phyloP scores from a whole-genome alignment of 1,140 invertebrate genomes.

The Heliconius nattereri region DNA sequence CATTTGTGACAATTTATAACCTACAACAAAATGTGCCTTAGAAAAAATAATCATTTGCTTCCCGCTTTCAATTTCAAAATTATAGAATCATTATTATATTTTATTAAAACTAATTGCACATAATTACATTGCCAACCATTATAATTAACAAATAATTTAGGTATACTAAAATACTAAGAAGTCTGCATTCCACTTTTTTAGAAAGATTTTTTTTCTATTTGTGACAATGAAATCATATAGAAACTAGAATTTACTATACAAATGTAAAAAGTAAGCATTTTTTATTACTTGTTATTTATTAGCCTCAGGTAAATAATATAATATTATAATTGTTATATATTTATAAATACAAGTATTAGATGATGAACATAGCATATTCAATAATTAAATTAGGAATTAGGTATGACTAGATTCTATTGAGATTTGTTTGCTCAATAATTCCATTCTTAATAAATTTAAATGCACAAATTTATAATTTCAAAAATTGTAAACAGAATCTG shows the following conservation, averaged over 20 bases:
- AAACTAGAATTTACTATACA: neutral
- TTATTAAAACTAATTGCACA: neutral
- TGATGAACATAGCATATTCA: neutral
- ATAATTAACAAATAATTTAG: no score
- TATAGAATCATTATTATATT: neutral
- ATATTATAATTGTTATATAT: neutral
- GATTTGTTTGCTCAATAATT: neutral
- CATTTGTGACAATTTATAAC: neutral
- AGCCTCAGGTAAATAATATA: neutral
- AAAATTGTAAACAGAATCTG: neutral
- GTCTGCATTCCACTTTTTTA: no score
- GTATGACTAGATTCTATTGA: neutral
- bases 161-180: no score
- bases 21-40: neutral
- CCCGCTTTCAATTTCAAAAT: neutral
- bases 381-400: no score
- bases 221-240: no score
- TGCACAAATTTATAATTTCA: neutral
- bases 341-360: neutral
- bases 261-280: neutral
- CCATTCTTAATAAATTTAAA: neutral
- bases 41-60: neutral
- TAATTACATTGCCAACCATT: no score
- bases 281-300: neutral
- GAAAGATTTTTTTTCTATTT: no score